A percentile compares a stretch with the other conserved stretches of the same genome.
Conservation (phyloP, 1,140 invertebrate species). For the Pseudoatta argentina region DNA sequence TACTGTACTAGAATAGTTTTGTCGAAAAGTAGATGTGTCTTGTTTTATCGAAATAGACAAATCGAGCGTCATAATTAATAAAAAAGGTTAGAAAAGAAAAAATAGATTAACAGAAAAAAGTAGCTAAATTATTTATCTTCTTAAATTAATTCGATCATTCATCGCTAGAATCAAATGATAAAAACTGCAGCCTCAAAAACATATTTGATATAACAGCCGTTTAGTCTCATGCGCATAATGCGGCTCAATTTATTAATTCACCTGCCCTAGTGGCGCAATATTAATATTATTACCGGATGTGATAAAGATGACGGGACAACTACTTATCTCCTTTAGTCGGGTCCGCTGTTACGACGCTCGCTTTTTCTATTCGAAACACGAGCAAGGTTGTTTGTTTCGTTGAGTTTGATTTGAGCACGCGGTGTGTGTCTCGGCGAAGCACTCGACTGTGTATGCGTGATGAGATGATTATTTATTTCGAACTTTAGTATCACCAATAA, state of each 20-base stretch:
- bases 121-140: not conserved
- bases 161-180: not conserved
- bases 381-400: slow-evolving; percentile 51
- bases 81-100: too few species aligned
- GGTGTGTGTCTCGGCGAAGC: slow-evolving; percentile 46
- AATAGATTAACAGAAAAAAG: not conserved
- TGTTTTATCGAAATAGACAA: slow-evolving; percentile 26
- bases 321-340: slow-evolving; percentile 31
- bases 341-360: slow-evolving; percentile 20
- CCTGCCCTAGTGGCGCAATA: slow-evolving; percentile 10
- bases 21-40: slow-evolving; percentile 30
- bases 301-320: slow-evolving; percentile 21
- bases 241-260: slow-evolving; percentile 54
- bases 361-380: slow-evolving; percentile 45
- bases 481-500: slow-evolving; percentile 29
- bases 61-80: slow-evolving; percentile 13
- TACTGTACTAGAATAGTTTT: slow-evolving; percentile 34
- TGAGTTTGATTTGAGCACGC: slow-evolving; percentile 64
- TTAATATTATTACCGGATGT: slow-evolving; percentile 46
- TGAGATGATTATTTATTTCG: slow-evolving; percentile 49
- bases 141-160: not conserved
- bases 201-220: not conserved
- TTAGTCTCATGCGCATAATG: slow-evolving; percentile 8
- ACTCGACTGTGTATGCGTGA: slow-evolving; percentile 56
- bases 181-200: not conserved